phyloP scores from a whole-genome alignment of 2,113 vertebrate genomes.

The Cettia cetti region DNA sequence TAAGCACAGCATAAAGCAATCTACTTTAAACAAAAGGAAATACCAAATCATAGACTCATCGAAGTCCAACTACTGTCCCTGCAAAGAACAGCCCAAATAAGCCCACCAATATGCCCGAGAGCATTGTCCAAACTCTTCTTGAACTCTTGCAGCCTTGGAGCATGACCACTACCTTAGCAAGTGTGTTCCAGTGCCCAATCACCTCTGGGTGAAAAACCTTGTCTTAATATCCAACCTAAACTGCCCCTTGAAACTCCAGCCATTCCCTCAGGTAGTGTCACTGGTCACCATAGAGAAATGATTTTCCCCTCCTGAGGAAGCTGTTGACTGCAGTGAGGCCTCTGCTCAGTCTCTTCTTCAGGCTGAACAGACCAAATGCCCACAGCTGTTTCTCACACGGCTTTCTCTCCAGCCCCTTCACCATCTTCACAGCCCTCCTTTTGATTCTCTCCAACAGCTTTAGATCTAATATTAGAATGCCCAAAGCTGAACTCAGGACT shows the following conservation, averaged over 20 bases:
- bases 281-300: not conserved
- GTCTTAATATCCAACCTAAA: not conserved
- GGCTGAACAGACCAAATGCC: not conserved
- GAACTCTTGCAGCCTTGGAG: not conserved
- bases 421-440: not conserved
- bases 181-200: not conserved
- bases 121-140: not conserved
- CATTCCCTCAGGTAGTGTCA: fast-evolving
- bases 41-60: not conserved
- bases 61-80: not conserved
- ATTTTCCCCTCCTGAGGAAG: not conserved
- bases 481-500: not conserved
- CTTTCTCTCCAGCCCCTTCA: not conserved
- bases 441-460: not conserved
- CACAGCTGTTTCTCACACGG: not conserved
- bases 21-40: not conserved
- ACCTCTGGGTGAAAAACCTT: not conserved
- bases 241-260: not conserved
- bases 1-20: not conserved
- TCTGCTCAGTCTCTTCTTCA: not conserved
- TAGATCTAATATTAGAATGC: not conserved
- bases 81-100: not conserved
- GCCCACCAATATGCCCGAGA: not conserved
- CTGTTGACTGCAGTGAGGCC: not conserved
- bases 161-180: not conserved